Conservation (phyloP, 1,140 invertebrate genomes). For the Drosophila erecta region DNA sequence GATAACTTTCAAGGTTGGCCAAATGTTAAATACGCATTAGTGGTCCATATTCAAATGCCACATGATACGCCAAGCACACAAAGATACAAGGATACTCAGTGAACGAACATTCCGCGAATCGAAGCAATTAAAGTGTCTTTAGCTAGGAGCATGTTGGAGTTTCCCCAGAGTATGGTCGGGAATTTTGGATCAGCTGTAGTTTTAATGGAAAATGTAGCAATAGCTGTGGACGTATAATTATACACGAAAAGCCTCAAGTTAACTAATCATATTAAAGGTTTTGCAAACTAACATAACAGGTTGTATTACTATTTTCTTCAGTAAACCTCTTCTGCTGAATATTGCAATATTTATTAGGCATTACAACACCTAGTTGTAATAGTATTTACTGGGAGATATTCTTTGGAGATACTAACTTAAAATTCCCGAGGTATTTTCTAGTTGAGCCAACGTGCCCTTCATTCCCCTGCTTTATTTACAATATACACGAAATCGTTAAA, state of each 20-base stretch:
- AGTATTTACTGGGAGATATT: too few species aligned
- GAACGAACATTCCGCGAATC: constrained; percentile 7
- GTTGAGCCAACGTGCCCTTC: not conserved
- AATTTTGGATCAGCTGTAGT: not conserved
- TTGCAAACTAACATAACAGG: too few species aligned
- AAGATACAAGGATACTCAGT: constrained; percentile 15
- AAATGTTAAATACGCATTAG: constrained; percentile 75
- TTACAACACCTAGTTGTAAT: too few species aligned
- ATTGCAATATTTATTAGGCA: too few species aligned
- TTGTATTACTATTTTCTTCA: too few species aligned
- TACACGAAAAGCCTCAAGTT: too few species aligned
- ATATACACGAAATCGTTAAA: constrained; percentile 74
- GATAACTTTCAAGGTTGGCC: constrained; percentile 68
- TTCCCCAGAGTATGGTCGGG: constrained; percentile 12
- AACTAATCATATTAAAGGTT: too few species aligned
- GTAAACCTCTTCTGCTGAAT: too few species aligned
- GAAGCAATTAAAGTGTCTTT: constrained; percentile 81
- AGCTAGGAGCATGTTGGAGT: constrained; percentile 37
- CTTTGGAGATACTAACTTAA: not conserved
- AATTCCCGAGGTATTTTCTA: not conserved
- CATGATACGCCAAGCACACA: constrained; percentile 32
- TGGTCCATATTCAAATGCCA: constrained; percentile 53
- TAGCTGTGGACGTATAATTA: too few species aligned
- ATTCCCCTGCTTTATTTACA: constrained; percentile 56
- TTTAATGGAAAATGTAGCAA: not conserved